phyloP scores from a whole-genome alignment of 2,113 vertebrate genomes.

The Cervus canadensis region DNA sequence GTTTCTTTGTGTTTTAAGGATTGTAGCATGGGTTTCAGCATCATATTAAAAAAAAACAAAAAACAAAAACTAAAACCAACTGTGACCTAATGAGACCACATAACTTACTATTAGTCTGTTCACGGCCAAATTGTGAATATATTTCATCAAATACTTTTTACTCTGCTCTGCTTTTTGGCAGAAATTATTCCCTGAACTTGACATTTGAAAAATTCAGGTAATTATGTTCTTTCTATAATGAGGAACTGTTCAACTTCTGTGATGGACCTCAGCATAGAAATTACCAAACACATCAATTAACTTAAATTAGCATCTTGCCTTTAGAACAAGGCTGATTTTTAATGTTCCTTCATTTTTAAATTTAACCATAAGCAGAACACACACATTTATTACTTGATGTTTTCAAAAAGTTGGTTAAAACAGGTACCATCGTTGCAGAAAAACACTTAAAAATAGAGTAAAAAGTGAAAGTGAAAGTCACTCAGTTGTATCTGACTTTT shows the following conservation, averaged over 20 bases:
- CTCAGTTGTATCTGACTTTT: not conserved
- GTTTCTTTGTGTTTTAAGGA: not conserved
- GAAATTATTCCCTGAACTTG: conserved; percentile 48
- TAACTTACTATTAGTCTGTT: not conserved
- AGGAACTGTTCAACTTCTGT: conserved; percentile 38
- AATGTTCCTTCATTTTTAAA: not conserved
- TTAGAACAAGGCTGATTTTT: not conserved
- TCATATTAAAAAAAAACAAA: conserved; percentile 48
- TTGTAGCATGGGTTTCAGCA: not conserved
- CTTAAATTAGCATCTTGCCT: conserved; percentile 9
- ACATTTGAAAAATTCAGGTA: conserved; percentile 36
- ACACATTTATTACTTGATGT: not conserved
- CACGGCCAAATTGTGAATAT: not conserved
- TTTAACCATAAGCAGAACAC: not conserved
- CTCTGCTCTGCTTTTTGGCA: conserved; percentile 23
- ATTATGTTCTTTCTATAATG: conserved; percentile 38
- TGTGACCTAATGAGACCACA: not conserved
- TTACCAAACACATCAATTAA: not conserved
- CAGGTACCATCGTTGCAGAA: not conserved
- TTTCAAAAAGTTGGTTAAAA: not conserved
- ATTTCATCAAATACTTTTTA: conserved; percentile 18
- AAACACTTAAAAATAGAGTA: not conserved
- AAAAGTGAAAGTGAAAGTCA: not conserved
- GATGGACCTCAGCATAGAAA: not conserved
- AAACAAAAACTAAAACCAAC: not conserved